Evolutionary conservation across 2,888 invertebrate species (phyloP).

Genomic region (Gymnosoma rotundatum): DNA sequence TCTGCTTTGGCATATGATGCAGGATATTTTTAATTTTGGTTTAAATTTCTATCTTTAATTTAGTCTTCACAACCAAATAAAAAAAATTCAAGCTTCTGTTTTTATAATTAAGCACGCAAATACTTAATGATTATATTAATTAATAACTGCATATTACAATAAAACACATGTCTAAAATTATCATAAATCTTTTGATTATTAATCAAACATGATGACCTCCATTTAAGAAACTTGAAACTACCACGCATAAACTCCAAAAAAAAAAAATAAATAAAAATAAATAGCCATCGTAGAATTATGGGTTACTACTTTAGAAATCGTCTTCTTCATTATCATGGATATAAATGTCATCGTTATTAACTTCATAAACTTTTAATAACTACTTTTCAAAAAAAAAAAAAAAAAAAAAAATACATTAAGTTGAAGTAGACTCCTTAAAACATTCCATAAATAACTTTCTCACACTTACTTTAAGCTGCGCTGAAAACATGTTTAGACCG

Average conservation of each 20-base stretch:
- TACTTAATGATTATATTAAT: slow-evolving; percentile 40
- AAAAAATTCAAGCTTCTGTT: too few relatives aligned
- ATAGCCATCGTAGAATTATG: slow-evolving; percentile 30
- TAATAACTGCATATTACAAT: slow-evolving; percentile 34
- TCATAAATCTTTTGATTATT: slow-evolving; percentile 58
- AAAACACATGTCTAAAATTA: slow-evolving; percentile 36
- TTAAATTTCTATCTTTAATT: too few relatives aligned
- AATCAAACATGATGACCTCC: slow-evolving; percentile 56
- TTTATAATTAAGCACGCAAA: too few relatives aligned
- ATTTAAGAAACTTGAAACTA: slow-evolving; percentile 38
- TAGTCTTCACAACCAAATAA: too few relatives aligned
- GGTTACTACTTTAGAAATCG: background rate
- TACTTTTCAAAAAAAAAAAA: slow-evolving; percentile 14
- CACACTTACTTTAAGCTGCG: slow-evolving; percentile 55
- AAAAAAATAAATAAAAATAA: slow-evolving; percentile 25
- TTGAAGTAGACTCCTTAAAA: slow-evolving; percentile 53
- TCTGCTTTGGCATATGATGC: too few relatives aligned
- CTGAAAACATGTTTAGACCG: slow-evolving; percentile 6
- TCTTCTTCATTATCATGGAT: background rate
- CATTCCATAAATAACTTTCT: slow-evolving; percentile 70
- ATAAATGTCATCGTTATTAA: slow-evolving; percentile 24
- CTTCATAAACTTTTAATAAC: slow-evolving; percentile 59
- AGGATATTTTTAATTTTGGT: too few relatives aligned
- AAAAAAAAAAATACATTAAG: slow-evolving; percentile 15
- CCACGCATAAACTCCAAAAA: slow-evolving; percentile 5